Base-by-base conservation (phyloP, 2,113 vertebrate species). In the Sturnus vulgaris region DNA sequence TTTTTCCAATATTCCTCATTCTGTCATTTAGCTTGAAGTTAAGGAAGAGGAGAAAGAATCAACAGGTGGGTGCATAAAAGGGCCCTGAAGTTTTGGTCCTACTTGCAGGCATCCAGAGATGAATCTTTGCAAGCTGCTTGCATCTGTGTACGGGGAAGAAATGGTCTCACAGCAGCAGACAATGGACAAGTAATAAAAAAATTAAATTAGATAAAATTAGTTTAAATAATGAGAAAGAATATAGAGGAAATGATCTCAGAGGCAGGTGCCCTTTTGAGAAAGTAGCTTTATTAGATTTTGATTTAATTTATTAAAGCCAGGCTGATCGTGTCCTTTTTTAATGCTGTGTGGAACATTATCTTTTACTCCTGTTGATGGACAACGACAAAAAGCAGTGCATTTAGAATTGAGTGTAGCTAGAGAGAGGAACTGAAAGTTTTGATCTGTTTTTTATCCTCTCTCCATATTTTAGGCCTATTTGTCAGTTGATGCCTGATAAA, bases 211-310 rank as follows among this genome's bases (percentile, higher is more conserved):
- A 37, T 90, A 60, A 90, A 96, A 93, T 94, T 95, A 94, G 93
- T 94, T 96, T 92, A 96, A 96, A 96, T 96, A 95, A 95, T 78
- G 89, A 95, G 93, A 84, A 94, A 86, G 88, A 91, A 92, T 93
- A 95, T 37, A 90, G 71, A 93, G 87, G 91, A 95, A 73, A 95
- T 96, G 95, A 97, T 91, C 94, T 96, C 94, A 93, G 93, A 95
- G 72, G 82, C 66, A 97, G 92, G 95, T 94, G 93, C 87, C 90
- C 94, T 95, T 95, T 96, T 80, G 79, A 83, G 82, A 95, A 95
- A 92, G 90, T 92, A 96, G 60, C 47, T 96, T 96, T 96, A 97
- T 97, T 96, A 92, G 68, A 71, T 94, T 92, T 88, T 86, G 60
- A 84, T 96, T 88, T 86, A 93, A 95, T 97, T 94, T 86, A 90